Base-by-base conservation (phyloP, 2,113 vertebrate genomes). In the Perca schrenkii region DNA sequence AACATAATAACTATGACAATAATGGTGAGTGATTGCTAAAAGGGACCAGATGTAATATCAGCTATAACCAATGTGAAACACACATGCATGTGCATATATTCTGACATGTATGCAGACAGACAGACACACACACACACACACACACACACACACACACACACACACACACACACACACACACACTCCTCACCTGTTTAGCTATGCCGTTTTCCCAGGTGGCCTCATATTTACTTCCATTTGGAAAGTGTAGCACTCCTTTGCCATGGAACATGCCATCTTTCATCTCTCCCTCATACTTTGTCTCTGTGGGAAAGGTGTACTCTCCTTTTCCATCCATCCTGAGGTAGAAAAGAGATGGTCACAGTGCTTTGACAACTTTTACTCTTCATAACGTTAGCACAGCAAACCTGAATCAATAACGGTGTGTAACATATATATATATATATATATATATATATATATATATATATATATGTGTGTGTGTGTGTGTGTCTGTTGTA, bases 201-300 rank as follows among this genome's bases (percentile, higher is more conserved):
- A 91, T 85, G 58, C 98, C 98, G 1, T 96, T 96, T 22, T 95
- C 91, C 98, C 98, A 99, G n/a, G 80, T 82, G 15, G 95, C 96
- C 3, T 96, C 95, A 80, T 95, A 98, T 62, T 85, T 95, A 90
- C 94, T 96, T 86, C 97, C 96, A 36, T 71, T 87, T 63, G 96
- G 94, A 92, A 97, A 97, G 72, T 92, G 71, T 72, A 99, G 93
- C 36, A 95, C 95, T 82, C 98, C 98, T 77, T 94, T 78, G 17
- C 98, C 98, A 21, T 99, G 96, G 50, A 97, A 98, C 96, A 96
- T 93, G 36, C 98, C 97, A 12, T 99, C 96, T 92, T 95, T 96
- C 95, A 96, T 96, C 58, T 91, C 79, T 5, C 98, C 98, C 6
- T 95, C 91, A 71, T 99, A 99, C 88, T 90, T 95, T 4, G 96